phyloP scores from a whole-genome alignment of 2,113 vertebrate species.

The Philantomba maxwellii region DNA sequence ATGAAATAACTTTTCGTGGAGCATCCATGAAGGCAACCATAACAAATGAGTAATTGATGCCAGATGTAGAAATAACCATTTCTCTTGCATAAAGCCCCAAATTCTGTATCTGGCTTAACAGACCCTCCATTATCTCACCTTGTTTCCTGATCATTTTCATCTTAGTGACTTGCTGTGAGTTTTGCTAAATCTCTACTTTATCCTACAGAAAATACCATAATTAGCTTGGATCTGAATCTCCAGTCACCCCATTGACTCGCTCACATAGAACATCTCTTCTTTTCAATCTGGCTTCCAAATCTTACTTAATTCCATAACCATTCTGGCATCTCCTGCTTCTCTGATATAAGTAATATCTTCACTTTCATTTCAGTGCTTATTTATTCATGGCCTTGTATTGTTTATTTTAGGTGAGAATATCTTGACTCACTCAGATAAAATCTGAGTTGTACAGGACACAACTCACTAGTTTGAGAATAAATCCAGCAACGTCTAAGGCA shows the following conservation, averaged over 20 bases:
- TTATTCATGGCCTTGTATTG: not conserved
- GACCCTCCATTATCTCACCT: not conserved
- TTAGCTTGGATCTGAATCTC: not conserved
- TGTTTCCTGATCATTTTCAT: constrained; percentile 22
- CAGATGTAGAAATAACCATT: not conserved
- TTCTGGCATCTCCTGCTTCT: not conserved
- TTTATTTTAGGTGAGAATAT: not conserved
- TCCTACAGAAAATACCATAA: not conserved
- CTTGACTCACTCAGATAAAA: not conserved
- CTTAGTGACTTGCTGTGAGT: not conserved
- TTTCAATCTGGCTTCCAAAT: not conserved
- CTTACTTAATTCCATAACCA: not conserved
- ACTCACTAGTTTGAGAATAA: not conserved
- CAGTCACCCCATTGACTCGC: not conserved
- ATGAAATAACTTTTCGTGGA: not conserved
- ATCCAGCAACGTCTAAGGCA: not conserved
- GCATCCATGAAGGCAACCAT: not conserved
- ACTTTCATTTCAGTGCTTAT: not conserved
- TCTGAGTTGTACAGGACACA: not conserved
- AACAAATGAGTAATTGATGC: constrained; percentile 13
- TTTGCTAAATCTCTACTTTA: not conserved
- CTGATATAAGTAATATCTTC: not conserved
- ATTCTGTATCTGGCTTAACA: not conserved
- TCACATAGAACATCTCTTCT: not conserved
- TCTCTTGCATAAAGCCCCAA: not conserved